phyloP scores from a whole-genome alignment of 2,888 invertebrate genomes.

The Cyaniris semiargus region DNA sequence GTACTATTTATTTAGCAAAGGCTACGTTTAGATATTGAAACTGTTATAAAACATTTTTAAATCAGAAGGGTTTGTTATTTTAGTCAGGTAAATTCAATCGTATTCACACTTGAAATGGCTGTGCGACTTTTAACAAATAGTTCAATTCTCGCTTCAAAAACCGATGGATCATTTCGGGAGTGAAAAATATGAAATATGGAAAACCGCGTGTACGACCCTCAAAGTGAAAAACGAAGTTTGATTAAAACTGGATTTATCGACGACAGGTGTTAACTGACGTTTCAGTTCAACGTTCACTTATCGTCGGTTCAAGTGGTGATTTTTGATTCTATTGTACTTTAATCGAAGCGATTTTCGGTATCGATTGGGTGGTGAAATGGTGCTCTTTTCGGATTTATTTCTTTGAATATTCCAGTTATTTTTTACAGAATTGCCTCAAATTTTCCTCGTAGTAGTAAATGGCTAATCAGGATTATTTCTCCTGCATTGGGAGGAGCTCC shows the following conservation, averaged over 20 bases:
- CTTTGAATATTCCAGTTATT: background rate
- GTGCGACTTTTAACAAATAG: background rate
- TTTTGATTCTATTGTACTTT: background rate
- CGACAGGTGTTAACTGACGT: background rate
- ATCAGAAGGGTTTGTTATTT: background rate
- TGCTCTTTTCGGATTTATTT: background rate
- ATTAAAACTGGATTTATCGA: background rate
- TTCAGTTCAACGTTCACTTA: background rate
- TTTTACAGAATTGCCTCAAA: no score
- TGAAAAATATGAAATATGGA: slow-evolving; percentile 1
- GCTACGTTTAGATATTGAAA: background rate
- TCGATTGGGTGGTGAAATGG: background rate
- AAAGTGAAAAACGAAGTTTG: slow-evolving; percentile 1
- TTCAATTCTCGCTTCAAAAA: background rate
- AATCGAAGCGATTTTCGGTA: background rate
- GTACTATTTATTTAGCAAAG: no score
- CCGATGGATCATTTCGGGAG: background rate
- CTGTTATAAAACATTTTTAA: background rate
- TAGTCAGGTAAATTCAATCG: background rate
- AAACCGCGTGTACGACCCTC: background rate
- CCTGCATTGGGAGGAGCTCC: no score
- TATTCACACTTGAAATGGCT: background rate
- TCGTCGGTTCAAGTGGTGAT: background rate
- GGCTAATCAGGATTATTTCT: no score
- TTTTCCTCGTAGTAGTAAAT: no score